Evolutionary conservation across 1,140 invertebrate genomes (phyloP), one percentile per base, ranked within the genome.

Genomic region (Cardiocondyla obscurior): DNA sequence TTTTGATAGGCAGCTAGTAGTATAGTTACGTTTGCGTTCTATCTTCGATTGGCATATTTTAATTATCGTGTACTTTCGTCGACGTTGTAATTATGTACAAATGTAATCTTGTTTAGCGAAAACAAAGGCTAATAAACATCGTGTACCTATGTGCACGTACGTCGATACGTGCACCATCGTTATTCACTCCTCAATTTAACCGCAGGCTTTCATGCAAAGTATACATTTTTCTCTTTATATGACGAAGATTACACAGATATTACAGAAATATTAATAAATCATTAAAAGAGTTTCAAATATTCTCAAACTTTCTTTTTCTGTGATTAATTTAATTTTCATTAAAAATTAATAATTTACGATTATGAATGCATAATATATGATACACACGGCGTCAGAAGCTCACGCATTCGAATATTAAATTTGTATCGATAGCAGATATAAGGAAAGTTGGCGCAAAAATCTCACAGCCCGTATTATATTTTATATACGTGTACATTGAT

Each of bases 91-190:
- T 39, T 16, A 3, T 28, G 22, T 42, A 44, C 33, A 67, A 79
- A 77, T 77, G 46, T 77, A 77, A 51, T 51, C 73, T 14, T 53
- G 44, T 39, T 16, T 51, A 14, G 30, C 42, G 10, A 79, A 79
- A 79, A 22, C 33, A 67, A 53, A 79, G 33, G 60, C 46, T 25
- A 28, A 39, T 25, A 28, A 16, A 30, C 33, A 67, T 55, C 7
- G 10, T n/a, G 30, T 79, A 53, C 16, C 44, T 62, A 22, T 33
- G 16, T 14, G 33, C 10, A 39, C 25, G n/a, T 53, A 53, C 28
- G 16, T 67, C 74, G 25, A 53, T 53, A 39, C n/a, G 19, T 53
- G 22, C 33, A 19, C 14, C 30, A 42, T 16, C 46, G 46, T 3
- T 28, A 19, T 14, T 55, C 62, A 53, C 33, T 12, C 5, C 33